Base-by-base conservation (phyloP, 2,888 invertebrate genomes). In the Holacanthella duospinosa region DNA sequence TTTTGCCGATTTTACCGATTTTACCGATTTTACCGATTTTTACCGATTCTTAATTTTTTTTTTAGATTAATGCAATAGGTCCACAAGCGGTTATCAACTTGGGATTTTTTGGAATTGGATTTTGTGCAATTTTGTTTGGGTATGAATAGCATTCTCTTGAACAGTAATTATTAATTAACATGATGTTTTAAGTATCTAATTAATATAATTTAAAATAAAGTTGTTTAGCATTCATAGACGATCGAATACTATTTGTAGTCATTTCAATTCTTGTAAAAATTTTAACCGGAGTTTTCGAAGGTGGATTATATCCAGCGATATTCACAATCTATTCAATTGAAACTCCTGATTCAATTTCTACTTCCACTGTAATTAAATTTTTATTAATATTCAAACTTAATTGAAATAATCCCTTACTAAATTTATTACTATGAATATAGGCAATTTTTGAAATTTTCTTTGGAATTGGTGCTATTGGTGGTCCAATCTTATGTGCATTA, bases 401-500 rank as follows among this genome's bases (percentile, higher is more conserved):
- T 19, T 43, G 6, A 43, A 26, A 43, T 9, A 29, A 27, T 29
- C 9, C 2, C 9, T 28, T 55, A 16, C 43, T 58, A 24, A 24
- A 28, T 53, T 62, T 21, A n/a, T n/a, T n/a, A n/a, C n/a, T n/a
- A n/a, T n/a, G n/a, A n/a, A n/a, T n/a, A n/a, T 29, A 69, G 69
- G 67, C 67, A 16, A 27, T 67, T 3, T 63, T 69, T 55, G 69
- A 69, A 57, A 16, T 69, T 1, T 66, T 66, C 61, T 69, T 69
- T 48, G 69, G 69, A 57, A 62, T 69, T 21, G 69, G 69, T 19
- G 69, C 67, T 4, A 67, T 69, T 43, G 26, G 56, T 19, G 69
- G 69, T 16, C 69, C 67, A 6, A 64, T 69, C 12, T 28, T 59
- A 19, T 62, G 62, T 53, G 69, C 65, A 36, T 57, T 63, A 12